These are phyloP conservation scores for Leptatherina wallacei DNA, from an alignment of 2,797 vertebrate species.

Conservation along the genomic window DNA sequence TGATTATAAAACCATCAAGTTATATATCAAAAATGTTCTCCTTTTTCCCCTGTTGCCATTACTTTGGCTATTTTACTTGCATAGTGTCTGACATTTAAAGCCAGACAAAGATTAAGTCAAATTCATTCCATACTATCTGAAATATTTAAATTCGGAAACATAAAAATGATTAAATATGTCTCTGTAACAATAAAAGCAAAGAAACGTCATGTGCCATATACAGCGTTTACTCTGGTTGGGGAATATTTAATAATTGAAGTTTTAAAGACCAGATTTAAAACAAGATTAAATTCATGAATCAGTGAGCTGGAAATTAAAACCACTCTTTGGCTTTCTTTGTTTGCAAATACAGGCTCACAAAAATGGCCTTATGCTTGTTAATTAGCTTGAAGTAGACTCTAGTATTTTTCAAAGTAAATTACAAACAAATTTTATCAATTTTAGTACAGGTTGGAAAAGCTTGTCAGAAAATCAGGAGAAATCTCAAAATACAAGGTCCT, in stretches of 20 bases:
- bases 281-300: background rate
- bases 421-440: background rate
- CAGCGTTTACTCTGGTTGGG: background rate
- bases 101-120: constrained; percentile 15
- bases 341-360: background rate
- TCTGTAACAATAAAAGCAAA: constrained; percentile 1
- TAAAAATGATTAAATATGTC: constrained; percentile 1
- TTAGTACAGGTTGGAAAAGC: background rate
- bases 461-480: background rate
- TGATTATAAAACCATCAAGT: constrained; percentile 25
- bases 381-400: background rate
- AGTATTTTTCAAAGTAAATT: constrained; percentile 6
- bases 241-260: background rate
- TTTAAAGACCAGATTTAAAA: constrained; percentile 1
- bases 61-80: constrained; percentile 19
- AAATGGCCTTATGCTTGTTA: background rate
- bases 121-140: background rate
- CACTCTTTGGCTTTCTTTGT: background rate
- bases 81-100: constrained; percentile 45
- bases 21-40: constrained; percentile 11
- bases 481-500: background rate
- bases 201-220: constrained; percentile 4
- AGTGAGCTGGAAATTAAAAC: background rate
- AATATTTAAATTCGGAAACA: constrained; percentile 10
- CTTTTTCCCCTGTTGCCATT: constrained; percentile 26